These are phyloP conservation scores for Heliconius ethilla DNA, from an alignment of 2,888 invertebrate species.

Conservation along the genomic window DNA sequence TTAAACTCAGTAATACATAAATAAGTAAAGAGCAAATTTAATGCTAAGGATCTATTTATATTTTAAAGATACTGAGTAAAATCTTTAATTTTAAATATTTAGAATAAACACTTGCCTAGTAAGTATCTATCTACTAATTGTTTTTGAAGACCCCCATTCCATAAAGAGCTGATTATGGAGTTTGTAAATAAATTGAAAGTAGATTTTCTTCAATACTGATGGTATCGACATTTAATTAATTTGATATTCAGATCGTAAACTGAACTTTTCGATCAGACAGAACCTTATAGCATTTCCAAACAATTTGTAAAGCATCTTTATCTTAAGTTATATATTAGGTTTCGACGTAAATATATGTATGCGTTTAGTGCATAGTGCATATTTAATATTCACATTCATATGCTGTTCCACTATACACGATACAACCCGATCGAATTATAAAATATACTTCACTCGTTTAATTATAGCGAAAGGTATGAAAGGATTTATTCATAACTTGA, in stretches of 20 bases:
- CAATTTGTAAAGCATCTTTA: neutral
- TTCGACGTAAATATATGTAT: too few species aligned
- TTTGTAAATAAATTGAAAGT: constrained; percentile 11
- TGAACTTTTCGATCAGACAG: constrained; percentile 12
- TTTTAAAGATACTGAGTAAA: neutral
- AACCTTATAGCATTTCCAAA: neutral
- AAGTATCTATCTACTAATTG: too few species aligned
- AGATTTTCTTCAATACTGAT: constrained; percentile 19
- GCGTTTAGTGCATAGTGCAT: too few species aligned
- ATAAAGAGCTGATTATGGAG: neutral
- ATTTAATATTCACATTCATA: too few species aligned
- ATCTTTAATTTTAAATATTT: too few species aligned
- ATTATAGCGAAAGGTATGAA: constrained; percentile 23
- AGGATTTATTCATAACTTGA: constrained; percentile 34
- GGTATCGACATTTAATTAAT: constrained; percentile 21
- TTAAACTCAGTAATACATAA: neutral
- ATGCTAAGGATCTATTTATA: neutral
- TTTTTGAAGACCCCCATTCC: too few species aligned
- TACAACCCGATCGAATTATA: too few species aligned
- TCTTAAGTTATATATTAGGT: neutral
- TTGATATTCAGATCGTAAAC: constrained; percentile 4
- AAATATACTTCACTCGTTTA: neutral
- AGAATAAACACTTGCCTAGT: too few species aligned
- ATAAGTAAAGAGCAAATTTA: neutral
- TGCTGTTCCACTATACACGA: too few species aligned